Evolutionary conservation across 2,797 vertebrate genomes (phyloP).

Genomic region (Schizopygopsis malacanthus): DNA sequence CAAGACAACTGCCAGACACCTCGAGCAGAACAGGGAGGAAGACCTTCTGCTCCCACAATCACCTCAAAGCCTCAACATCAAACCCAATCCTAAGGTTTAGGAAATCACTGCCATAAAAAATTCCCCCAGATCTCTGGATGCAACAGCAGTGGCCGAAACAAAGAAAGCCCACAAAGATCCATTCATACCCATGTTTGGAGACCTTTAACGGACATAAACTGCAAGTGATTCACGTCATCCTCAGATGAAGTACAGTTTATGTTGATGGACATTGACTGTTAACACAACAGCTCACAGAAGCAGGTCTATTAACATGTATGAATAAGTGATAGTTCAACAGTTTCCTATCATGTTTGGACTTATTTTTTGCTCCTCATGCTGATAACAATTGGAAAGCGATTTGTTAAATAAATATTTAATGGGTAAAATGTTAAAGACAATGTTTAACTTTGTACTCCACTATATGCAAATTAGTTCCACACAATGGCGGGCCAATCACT

Average conservation of each 20-base stretch:
- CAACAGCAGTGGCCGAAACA: neutral
- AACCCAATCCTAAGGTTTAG: too few species aligned
- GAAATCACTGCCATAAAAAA: neutral
- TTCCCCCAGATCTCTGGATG: too few species aligned
- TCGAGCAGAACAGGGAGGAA: too few species aligned
- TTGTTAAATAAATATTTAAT: neutral
- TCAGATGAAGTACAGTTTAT: too few species aligned
- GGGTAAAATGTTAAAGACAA: neutral
- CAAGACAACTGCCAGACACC: too few species aligned
- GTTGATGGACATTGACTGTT: neutral
- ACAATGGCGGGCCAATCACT: too few species aligned
- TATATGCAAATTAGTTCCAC: neutral
- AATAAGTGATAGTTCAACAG: neutral
- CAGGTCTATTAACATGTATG: neutral
- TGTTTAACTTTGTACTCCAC: neutral
- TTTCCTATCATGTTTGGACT: neutral
- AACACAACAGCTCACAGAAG: neutral
- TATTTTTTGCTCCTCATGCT: neutral
- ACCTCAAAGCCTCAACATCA: too few species aligned
- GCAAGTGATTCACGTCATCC: neutral
- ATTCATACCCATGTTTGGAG: neutral
- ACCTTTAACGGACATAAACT: neutral
- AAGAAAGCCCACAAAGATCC: too few species aligned
- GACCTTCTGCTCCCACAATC: too few species aligned
- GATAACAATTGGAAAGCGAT: neutral